These are phyloP conservation scores for Ostrea denselamellosa DNA, from an alignment of 1,140 invertebrate genomes.

Conservation along the genomic window DNA sequence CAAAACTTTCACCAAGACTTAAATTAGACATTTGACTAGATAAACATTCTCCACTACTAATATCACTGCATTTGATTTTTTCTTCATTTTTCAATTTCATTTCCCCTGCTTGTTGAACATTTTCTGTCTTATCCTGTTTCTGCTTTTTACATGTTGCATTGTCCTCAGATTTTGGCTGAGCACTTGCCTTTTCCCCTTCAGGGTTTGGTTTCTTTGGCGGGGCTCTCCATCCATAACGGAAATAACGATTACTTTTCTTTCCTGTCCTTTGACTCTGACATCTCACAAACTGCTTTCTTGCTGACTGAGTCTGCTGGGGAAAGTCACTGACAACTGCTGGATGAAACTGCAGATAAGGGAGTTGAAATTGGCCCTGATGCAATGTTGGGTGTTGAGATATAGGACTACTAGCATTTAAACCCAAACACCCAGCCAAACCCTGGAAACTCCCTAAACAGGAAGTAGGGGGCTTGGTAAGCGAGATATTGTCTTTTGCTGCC, in stretches of 20 bases:
- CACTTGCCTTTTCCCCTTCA: background rate
- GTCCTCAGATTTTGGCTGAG: background rate
- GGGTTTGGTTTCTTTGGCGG: background rate
- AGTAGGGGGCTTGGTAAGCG: background rate
- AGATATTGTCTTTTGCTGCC: background rate
- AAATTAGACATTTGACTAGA: slow-evolving; percentile 26
- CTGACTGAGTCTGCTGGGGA: background rate
- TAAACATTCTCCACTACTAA: background rate
- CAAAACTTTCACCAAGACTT: slow-evolving; percentile 9
- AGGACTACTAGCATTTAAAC: slow-evolving; percentile 1
- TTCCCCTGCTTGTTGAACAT: background rate
- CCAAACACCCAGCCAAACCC: background rate
- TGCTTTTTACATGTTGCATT: background rate
- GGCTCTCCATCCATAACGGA: slow-evolving; percentile 6
- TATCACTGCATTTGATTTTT: background rate
- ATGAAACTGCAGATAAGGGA: slow-evolving; percentile 3
- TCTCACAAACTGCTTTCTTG: background rate
- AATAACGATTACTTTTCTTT: slow-evolving; percentile 14
- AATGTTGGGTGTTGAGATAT: slow-evolving; percentile 22
- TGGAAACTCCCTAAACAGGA: slow-evolving; percentile 15
- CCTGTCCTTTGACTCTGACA: slow-evolving; percentile 13
- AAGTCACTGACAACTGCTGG: background rate
- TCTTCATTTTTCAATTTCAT: background rate
- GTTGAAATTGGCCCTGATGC: slow-evolving; percentile 14
- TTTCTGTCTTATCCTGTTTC: background rate